Evolutionary conservation across 2,797 vertebrate species (phyloP).

Genomic region (Gymnoscopelus microlampas): DNA sequence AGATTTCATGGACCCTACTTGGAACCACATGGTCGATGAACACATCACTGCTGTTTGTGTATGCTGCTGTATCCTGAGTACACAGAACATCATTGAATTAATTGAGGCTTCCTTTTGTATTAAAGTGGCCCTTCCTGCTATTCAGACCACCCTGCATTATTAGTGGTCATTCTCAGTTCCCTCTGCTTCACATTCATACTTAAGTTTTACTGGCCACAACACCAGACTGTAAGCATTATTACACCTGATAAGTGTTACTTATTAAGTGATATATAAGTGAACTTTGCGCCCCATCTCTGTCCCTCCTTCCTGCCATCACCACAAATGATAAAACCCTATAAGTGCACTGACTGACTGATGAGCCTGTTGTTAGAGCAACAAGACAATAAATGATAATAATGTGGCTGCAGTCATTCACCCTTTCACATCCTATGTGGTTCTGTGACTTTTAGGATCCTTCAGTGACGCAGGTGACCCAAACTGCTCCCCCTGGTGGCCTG

Average conservation of each 20-base stretch:
- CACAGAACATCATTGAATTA: background rate
- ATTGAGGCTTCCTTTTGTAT: background rate
- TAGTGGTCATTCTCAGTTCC: background rate
- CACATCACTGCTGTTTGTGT: background rate
- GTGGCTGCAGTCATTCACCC: constrained; percentile 26
- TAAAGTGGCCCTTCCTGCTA: background rate
- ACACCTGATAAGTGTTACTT: too few species aligned
- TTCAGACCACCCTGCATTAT: background rate
- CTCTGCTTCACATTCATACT: background rate
- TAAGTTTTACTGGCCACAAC: background rate
- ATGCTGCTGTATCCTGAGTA: background rate
- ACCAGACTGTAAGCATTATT: background rate
- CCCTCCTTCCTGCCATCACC: background rate
- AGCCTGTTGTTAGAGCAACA: background rate
- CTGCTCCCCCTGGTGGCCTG: constrained; percentile 88
- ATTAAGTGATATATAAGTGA: too few species aligned
- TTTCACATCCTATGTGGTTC: constrained; percentile 35
- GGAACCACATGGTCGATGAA: too few species aligned
- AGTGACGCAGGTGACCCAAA: constrained; percentile 94
- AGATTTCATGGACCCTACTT: background rate
- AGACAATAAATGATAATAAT: background rate
- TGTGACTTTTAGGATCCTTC: constrained; percentile 88
- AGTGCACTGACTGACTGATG: background rate
- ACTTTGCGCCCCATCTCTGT: background rate
- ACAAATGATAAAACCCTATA: background rate